A percentile compares a stretch with the other conserved stretches of the same genome.
These are phyloP conservation scores for Neuroscelio doddi DNA, from an alignment of 2,888 invertebrate genomes.

Conservation along the genomic window DNA sequence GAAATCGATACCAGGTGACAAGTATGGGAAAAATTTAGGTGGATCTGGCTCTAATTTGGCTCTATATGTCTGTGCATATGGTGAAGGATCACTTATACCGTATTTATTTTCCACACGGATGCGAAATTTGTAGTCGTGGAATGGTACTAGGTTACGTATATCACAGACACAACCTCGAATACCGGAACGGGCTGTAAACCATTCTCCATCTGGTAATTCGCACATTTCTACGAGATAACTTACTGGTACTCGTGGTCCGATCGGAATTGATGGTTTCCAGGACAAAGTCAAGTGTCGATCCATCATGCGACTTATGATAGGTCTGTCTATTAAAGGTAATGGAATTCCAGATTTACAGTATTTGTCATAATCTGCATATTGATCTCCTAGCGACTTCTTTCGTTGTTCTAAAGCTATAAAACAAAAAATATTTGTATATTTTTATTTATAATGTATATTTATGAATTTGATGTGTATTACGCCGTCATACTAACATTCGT, in stretches of 20 bases:
- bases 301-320: conserved; percentile 94
- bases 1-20: conserved; percentile 87
- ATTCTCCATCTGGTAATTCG: conserved; percentile 92
- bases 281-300: conserved; percentile 90
- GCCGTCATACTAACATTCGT: not conserved
- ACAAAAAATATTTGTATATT: too few species aligned
- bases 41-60: conserved; percentile 85
- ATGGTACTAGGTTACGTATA: conserved; percentile 90
- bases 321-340: conserved; percentile 89
- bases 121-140: conserved; percentile 95
- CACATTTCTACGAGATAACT: conserved; percentile 97
- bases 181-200: conserved; percentile 90
- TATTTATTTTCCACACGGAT: conserved; percentile 97
- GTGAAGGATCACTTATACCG: conserved; percentile 97
- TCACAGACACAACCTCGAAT: conserved; percentile 92
- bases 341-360: conserved; percentile 88
- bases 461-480: too few species aligned
- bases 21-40: conserved; percentile 85
- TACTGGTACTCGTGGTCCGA: conserved; percentile 89
- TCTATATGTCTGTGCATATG: conserved; percentile 87
- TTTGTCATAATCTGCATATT: conserved; percentile 88
- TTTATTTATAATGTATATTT: too few species aligned
- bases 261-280: conserved; percentile 95
- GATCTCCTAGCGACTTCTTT: conserved; percentile 82
- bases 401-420: conserved; percentile 78